These are phyloP conservation scores for Sylvietta virens DNA, from an alignment of 2,113 vertebrate species.

Conservation along the genomic window DNA sequence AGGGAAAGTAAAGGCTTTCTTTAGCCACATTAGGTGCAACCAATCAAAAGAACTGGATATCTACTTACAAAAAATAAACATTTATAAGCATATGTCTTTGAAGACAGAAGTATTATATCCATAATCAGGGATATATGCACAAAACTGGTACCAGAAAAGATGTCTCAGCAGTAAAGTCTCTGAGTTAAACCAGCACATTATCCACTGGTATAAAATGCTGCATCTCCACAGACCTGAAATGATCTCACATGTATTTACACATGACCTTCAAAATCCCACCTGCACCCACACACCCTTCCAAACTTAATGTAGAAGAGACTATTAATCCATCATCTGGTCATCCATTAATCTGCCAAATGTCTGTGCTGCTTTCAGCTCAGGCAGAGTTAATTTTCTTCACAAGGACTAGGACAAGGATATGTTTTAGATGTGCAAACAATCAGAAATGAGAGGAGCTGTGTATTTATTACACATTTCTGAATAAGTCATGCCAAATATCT, in stretches of 20 bases:
- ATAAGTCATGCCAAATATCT: constrained; percentile 22
- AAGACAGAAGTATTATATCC: not conserved
- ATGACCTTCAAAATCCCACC: not conserved
- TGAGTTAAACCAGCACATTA: not conserved
- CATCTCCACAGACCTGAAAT: not conserved
- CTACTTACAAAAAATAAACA: not conserved
- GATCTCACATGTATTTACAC: not conserved
- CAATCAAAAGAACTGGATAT: not conserved
- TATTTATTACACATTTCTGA: constrained; percentile 45
- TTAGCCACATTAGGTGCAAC: not conserved
- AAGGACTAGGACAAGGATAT: not conserved
- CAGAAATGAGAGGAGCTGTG: not conserved
- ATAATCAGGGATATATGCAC: not conserved
- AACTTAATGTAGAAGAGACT: not conserved
- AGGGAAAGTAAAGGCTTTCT: not conserved
- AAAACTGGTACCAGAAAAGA: not conserved
- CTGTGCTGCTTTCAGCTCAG: not conserved
- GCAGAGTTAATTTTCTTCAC: not conserved
- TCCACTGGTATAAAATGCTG: not conserved
- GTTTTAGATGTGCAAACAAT: not conserved
- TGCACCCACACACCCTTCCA: not conserved
- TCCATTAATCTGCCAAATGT: not conserved
- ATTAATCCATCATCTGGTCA: not conserved
- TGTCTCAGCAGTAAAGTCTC: not conserved
- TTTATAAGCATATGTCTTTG: not conserved